Percentiles rank a stretch among this genome's conserved stretches.
Conservation (phyloP, 2,113 vertebrate genomes). For the Pipa parva region DNA sequence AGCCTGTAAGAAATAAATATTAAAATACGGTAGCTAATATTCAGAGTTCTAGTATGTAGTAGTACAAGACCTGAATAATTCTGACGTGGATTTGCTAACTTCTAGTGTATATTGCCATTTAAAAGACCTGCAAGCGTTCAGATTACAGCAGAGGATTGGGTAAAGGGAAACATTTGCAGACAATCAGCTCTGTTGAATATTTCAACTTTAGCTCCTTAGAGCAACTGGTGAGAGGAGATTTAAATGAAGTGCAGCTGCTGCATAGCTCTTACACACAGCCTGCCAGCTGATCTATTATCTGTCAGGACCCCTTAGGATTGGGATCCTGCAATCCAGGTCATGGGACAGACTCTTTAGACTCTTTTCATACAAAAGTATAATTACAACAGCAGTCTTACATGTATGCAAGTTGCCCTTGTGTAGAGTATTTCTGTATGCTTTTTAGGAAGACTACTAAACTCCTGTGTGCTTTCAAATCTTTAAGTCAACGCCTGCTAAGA, state of each 20-base stretch:
- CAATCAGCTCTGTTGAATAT: conserved; percentile 28
- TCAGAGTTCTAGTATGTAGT: no score
- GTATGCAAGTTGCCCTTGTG: conserved; percentile 5
- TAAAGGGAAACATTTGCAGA: conserved; percentile 31
- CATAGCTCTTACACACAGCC: background rate
- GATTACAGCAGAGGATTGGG: background rate
- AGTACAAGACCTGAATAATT: no score
- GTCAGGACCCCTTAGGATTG: background rate
- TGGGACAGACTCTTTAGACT: background rate
- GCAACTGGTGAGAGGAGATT: conserved; percentile 31
- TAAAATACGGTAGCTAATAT: no score
- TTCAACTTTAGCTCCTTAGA: conserved; percentile 20
- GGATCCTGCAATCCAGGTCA: background rate
- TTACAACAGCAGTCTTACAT: conserved; percentile 8
- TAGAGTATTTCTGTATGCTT: no score
- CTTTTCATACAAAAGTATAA: conserved; percentile 23
- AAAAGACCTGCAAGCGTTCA: conserved; percentile 15
- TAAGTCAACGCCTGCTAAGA: no score
- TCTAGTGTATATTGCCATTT: background rate
- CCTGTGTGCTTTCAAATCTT: no score
- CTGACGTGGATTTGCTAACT: background rate
- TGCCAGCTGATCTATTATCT: background rate
- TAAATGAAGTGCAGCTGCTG: conserved; percentile 4
- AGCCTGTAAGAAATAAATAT: no score
- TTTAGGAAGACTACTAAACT: no score